Conservation (phyloP, 2,113 vertebrate genomes). For the Tetraodon nigroviridis region DNA sequence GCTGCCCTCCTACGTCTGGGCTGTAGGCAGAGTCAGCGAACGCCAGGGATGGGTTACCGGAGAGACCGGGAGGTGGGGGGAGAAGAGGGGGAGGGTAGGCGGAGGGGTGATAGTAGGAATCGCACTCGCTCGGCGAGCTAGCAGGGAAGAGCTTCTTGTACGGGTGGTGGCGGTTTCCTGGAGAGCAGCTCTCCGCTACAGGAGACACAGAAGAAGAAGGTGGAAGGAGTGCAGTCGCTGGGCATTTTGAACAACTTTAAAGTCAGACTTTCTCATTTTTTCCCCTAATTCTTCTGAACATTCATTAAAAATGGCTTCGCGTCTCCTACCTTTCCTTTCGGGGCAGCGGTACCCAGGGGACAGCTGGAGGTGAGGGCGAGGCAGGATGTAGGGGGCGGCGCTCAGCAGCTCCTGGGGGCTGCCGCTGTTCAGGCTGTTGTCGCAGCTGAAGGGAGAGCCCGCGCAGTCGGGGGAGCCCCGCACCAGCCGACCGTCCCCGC, state of each 20-base stretch:
- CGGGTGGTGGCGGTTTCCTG: slow-evolving; percentile 75
- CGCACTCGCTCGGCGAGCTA: slow-evolving; percentile 80
- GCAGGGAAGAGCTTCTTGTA: slow-evolving; percentile 91
- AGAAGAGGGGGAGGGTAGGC: slow-evolving; percentile 68
- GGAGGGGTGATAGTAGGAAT: slow-evolving; percentile 78
- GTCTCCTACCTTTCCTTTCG: slow-evolving; percentile 86
- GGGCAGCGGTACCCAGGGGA: slow-evolving; percentile 84
- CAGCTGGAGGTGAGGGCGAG: slow-evolving; percentile 77
- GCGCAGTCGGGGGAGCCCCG: slow-evolving; percentile 75
- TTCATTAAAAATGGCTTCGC: not conserved
- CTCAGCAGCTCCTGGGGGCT: slow-evolving; percentile 84
- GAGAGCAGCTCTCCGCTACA: slow-evolving; percentile 78
- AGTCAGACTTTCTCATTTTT: not conserved
- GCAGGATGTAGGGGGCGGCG: slow-evolving; percentile 79
- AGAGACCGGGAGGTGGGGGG: slow-evolving; percentile 47
- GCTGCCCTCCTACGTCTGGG: slow-evolving; percentile 84
- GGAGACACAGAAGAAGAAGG: slow-evolving; percentile 41
- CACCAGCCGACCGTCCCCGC: slow-evolving; percentile 76
- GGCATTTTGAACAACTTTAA: not conserved
- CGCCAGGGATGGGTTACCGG: slow-evolving; percentile 72
- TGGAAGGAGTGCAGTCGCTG: not conserved
- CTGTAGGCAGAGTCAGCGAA: slow-evolving; percentile 81
- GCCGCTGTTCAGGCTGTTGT: slow-evolving; percentile 78
- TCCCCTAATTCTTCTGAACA: not conserved
- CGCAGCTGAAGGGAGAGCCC: slow-evolving; percentile 86